Base-by-base conservation (phyloP, 2,113 vertebrate species). In the Scytalopus superciliaris region DNA sequence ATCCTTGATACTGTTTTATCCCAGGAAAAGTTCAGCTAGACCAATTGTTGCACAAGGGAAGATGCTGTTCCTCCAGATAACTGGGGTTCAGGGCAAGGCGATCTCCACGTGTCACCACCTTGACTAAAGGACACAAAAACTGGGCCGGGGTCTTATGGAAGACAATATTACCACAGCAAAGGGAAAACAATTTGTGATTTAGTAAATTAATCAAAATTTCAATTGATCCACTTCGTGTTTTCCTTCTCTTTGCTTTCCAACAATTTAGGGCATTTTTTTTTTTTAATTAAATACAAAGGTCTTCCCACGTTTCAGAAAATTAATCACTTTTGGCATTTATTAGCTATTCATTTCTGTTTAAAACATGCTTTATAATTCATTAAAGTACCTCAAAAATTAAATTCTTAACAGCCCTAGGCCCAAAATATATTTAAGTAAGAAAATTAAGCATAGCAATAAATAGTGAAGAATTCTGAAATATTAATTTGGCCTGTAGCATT, bases 291-390 rank as follows among this genome's bases (percentile, higher is more conserved):
- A 94, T 72, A 83, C 81, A 94, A 89, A 93, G 76, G 91, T 35
- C 59, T 88, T 67, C 12, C 15, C 35, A 31, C 6, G 0, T 85
- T 93, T 88, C 82, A 89, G 63, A 90, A 94, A 95, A 97, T 94
- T 94, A 97, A 96, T 96, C 91, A 96, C 81, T 95, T 96, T 87
- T 81, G 94, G 90, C 57, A 85, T 88, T 89, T 96, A 97, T 94
- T 94, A 94, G 82, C 47, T 90, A 95, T 89, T 76, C 80, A 70
- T 77, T 95, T 93, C 88, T 93, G 93, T 49, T 95, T 96, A 93
- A 97, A 97, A 84, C 45, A 76, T 31, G n/a, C 18, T 97, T 96
- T 93, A 90, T 94, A 97, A 97, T 95, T 97, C 93, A 97, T 97
- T 96, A 84, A 96, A 92, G 73, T 60, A 92, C 82, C 89, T 95